Evolutionary conservation across 2,113 vertebrate genomes (phyloP).

Genomic region (Nibea coibor): DNA sequence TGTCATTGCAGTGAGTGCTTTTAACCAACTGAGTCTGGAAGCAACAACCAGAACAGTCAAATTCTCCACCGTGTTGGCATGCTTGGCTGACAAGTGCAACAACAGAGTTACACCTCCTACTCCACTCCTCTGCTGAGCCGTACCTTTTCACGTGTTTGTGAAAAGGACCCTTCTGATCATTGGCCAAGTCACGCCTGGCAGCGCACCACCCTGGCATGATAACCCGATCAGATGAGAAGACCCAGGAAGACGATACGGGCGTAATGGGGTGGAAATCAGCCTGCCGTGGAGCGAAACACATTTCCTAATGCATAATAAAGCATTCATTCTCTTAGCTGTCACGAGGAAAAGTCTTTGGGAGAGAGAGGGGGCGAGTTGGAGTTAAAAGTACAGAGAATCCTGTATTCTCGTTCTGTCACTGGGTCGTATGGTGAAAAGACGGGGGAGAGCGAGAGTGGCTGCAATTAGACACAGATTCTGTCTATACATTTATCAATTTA

Average conservation of each 20-base stretch:
- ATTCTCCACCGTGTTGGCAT: slow-evolving; percentile 18
- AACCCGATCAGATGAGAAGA: slow-evolving; percentile 67
- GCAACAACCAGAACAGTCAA: slow-evolving; percentile 19
- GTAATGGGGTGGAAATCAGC: slow-evolving; percentile 72
- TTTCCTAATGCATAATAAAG: slow-evolving; percentile 73
- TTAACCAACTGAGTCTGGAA: slow-evolving; percentile 22
- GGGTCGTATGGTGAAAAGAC: slow-evolving; percentile 2
- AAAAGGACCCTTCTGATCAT: slow-evolving; percentile 51
- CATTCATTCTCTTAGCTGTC: slow-evolving; percentile 67
- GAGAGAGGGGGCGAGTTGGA: slow-evolving; percentile 42
- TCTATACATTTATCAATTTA: slow-evolving; percentile 18
- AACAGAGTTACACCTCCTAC: slow-evolving; percentile 37
- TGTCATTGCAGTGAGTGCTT: slow-evolving; percentile 4
- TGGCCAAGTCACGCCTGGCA: slow-evolving; percentile 61
- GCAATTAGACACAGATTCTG: slow-evolving; percentile 15
- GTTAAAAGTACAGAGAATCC: slow-evolving; percentile 69
- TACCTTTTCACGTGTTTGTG: slow-evolving; percentile 48
- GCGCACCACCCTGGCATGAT: slow-evolving; percentile 50
- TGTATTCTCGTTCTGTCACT: slow-evolving; percentile 54
- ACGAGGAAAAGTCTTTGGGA: slow-evolving; percentile 56
- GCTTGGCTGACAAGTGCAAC: slow-evolving; percentile 37
- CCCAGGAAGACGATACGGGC: slow-evolving; percentile 66
- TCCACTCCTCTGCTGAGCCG: slow-evolving; percentile 40
- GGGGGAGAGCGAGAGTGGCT: background rate
- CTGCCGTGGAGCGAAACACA: slow-evolving; percentile 62